Evolutionary conservation across 1,140 invertebrate species (phyloP).

Genomic region (Oscheius sp.): DNA sequence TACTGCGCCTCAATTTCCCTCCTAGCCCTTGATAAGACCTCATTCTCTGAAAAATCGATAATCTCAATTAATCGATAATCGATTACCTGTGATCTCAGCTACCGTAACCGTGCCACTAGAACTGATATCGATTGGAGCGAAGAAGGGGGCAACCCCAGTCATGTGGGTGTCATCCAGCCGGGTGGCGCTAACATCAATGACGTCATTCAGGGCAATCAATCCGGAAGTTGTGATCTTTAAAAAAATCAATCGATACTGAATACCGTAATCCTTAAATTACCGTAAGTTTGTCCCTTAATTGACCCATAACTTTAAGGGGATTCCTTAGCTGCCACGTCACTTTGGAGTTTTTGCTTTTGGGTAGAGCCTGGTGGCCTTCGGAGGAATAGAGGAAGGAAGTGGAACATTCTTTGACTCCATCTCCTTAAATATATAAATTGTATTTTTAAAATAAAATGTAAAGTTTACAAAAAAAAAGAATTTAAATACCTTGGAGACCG

Average conservation of each 20-base stretch:
- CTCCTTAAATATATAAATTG: constrained; percentile 7
- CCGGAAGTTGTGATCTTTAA: constrained; percentile 53
- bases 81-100: constrained; percentile 46
- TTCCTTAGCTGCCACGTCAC: constrained; percentile 51
- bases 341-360: constrained; percentile 47
- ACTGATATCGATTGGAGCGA: constrained; percentile 53
- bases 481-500: constrained; percentile 48
- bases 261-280: constrained; percentile 39
- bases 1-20: constrained; percentile 46
- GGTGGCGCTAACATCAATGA: constrained; percentile 11
- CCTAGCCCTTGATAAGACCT: constrained; percentile 44
- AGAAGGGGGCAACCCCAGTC: constrained; percentile 57
- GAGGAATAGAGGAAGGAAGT: constrained; percentile 55
- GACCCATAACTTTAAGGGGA: constrained; percentile 53
- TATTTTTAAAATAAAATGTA: background rate
- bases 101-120: constrained; percentile 48
- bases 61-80: background rate
- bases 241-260: background rate
- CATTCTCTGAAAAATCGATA: constrained; percentile 35
- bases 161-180: constrained; percentile 51
- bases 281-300: constrained; percentile 44
- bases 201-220: constrained; percentile 50
- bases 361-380: constrained; percentile 48
- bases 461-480: background rate
- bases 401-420: constrained; percentile 49